Evolutionary conservation across 1,140 invertebrate species (phyloP).

Genomic region (Trichonephila clavata): DNA sequence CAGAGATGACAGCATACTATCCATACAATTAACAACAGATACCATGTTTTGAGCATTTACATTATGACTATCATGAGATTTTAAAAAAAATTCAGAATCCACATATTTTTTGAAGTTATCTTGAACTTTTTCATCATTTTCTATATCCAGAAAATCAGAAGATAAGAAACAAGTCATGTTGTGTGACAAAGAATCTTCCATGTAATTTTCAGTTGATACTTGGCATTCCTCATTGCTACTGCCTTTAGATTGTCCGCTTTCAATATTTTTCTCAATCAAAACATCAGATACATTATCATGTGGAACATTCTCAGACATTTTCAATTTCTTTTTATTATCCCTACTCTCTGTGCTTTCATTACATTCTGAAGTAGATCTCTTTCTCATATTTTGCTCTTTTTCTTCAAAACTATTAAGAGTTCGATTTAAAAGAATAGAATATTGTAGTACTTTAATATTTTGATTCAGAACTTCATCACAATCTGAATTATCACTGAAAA

Average conservation of each 20-base stretch:
- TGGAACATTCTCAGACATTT: neutral
- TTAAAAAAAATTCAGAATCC: neutral
- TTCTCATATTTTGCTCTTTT: neutral
- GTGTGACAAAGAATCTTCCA: neutral
- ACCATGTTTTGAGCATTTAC: too few species aligned
- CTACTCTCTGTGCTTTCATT: neutral
- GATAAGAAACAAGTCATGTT: slow-evolving; percentile 21
- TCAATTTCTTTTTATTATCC: slow-evolving; percentile 8
- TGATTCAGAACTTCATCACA: neutral
- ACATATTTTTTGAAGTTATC: neutral
- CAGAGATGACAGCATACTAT: neutral
- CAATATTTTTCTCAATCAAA: neutral
- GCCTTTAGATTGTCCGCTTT: neutral
- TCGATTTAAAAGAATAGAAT: neutral
- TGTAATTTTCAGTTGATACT: neutral
- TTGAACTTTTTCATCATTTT: neutral
- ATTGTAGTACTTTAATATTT: neutral
- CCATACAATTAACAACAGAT: neutral
- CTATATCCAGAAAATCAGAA: neutral
- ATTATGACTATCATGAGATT: too few species aligned
- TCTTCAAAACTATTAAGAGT: neutral
- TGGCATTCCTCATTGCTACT: neutral
- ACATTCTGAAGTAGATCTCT: neutral
- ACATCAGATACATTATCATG: neutral
- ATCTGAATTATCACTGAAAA: neutral